Evolutionary conservation across 2,888 invertebrate species (phyloP), one percentile per base, ranked within the genome.

Genomic region (Coelinius sp.): DNA sequence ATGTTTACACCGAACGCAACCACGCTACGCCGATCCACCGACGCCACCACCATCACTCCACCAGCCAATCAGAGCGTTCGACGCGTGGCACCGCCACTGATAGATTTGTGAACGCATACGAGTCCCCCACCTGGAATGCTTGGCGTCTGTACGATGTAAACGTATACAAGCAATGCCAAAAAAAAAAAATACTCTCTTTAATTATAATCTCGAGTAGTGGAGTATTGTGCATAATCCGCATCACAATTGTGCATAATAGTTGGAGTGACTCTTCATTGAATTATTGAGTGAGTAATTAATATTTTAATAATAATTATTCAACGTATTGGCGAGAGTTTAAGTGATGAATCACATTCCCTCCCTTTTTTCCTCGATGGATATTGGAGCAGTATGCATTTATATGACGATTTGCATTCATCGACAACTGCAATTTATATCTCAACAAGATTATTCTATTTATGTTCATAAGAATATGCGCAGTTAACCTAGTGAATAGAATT

Each of bases 141-240:
- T 74, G 74, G 79, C 81, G 78, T 81, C 79, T 73, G 65, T 74
- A 44, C 66, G 76, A 78, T 82, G 78, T 76, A 77, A n/a, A 79
- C 78, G 77, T 79, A 71, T 73, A 64, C 49, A 74, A 70, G 71
- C 62, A 72, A 56, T 65, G 66, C 71, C 73, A 71, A 69, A 73
- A 73, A 74, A 71, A 69, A 73, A 73, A 70, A 67, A 69, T 59
- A 63, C 35, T 17, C 31, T 41, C 75, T 73, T 80, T 81, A 82
- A 80, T 80, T 79, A 80, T 82, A 83, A 83, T 82, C 82, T 82
- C 73, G 75, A 71, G 76, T 76, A 68, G 67, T 44, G 71, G 64
- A 74, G 17, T 35, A 49, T 14, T 1, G 20, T 14, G 59, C 6
- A 35, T 31, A 31, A 35, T 35, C n/a, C 35, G 14, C 27, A 35